phyloP scores from a whole-genome alignment of 30 jellyfish, hydroid and myxozoan genomes.

The Pelagia noctiluca region DNA sequence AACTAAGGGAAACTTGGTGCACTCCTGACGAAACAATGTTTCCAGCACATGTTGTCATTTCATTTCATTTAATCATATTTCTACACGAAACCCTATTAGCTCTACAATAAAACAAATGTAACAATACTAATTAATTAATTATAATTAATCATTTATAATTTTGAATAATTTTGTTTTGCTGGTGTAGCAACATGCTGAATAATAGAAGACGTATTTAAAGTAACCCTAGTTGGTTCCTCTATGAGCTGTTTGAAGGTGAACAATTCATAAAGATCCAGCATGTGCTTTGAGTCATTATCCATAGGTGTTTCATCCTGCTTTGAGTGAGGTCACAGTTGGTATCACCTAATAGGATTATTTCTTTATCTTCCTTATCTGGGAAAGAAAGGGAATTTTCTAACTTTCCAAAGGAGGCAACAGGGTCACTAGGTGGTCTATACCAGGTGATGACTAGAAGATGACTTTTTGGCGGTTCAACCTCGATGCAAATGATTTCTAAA shows the following conservation, averaged over 20 bases:
- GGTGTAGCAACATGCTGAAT: conserved; percentile 35
- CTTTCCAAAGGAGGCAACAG: conserved; percentile 18
- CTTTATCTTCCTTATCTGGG: neutral
- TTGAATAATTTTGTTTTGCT: too few relatives aligned
- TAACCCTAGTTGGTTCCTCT: too few relatives aligned
- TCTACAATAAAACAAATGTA: too few relatives aligned
- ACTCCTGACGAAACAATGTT: conserved; percentile 24
- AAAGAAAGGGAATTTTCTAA: neutral
- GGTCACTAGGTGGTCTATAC: conserved; percentile 24
- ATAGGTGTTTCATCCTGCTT: conserved; percentile 30
- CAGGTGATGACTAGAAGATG: conserved; percentile 3
- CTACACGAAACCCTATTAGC: too few relatives aligned
- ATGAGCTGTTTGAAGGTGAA: conserved; percentile 28
- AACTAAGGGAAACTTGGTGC: conserved; percentile 23
- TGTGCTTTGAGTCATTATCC: conserved; percentile 32
- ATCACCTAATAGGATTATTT: too few relatives aligned
- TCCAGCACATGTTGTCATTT: conserved; percentile 7
- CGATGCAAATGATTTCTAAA: conserved; percentile 16
- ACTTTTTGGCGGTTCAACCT: neutral
- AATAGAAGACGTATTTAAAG: conserved; percentile 28
- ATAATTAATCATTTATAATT: too few relatives aligned
- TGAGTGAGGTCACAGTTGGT: conserved; percentile 12
- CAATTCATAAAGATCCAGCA: conserved; percentile 33
- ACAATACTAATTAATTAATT: too few relatives aligned
- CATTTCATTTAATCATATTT: too few relatives aligned